Percentiles rank a stretch among this genome's conserved stretches.
Evolutionary conservation across 1,140 invertebrate species (phyloP).

Genomic region (Anastrepha ludens): DNA sequence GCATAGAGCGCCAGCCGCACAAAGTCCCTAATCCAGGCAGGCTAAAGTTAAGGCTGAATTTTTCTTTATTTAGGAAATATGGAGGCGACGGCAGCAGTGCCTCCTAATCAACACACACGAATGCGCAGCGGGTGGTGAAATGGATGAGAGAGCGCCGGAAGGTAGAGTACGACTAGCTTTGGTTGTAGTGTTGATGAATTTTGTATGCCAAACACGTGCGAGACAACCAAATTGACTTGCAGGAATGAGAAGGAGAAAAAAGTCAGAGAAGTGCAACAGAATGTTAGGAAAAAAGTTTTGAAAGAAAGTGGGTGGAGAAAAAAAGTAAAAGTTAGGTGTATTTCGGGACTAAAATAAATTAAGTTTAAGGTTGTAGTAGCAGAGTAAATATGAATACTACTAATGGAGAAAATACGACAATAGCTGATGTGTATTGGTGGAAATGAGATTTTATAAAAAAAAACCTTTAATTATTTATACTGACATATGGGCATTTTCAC

Average conservation of each 20-base stretch:
- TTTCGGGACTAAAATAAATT: conserved; percentile 21
- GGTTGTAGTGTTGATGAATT: conserved; percentile 42
- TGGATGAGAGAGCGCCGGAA: background rate
- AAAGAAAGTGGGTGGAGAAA: background rate
- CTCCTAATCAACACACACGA: conserved; percentile 49
- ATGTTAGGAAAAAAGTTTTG: conserved; percentile 13
- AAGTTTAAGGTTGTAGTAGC: conserved; percentile 12
- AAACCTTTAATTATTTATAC: no score
- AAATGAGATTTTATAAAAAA: background rate
- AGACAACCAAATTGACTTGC: conserved; percentile 56
- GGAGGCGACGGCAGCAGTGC: background rate
- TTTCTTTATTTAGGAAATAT: conserved; percentile 25
- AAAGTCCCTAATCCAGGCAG: conserved; percentile 40
- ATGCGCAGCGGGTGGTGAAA: conserved; percentile 7
- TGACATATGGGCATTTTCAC: no score
- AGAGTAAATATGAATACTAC: background rate
- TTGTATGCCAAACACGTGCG: conserved; percentile 50
- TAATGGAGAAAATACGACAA: background rate
- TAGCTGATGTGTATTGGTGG: background rate
- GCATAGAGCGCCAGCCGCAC: background rate
- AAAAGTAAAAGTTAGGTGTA: conserved; percentile 14
- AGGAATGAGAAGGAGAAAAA: background rate
- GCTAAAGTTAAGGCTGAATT: conserved; percentile 38
- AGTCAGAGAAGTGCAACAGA: background rate
- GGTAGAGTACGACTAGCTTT: background rate